Conservation (phyloP, 2,888 invertebrate genomes). For the Caenorhabditis parvicauda region DNA sequence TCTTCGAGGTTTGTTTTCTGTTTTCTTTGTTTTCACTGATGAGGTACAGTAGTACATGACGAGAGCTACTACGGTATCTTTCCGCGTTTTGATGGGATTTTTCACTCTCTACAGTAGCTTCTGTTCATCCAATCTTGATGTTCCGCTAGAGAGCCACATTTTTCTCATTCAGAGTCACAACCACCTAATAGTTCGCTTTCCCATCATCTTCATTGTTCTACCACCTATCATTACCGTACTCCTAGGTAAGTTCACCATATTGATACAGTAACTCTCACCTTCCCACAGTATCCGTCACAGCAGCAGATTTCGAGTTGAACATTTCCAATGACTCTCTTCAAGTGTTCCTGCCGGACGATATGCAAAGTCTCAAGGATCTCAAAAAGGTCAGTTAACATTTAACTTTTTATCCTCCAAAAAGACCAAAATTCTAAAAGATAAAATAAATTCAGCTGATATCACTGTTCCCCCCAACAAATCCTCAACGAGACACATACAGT, state of each 20-base stretch:
- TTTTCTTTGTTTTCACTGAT: background rate
- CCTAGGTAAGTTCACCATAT: slow-evolving; percentile 17
- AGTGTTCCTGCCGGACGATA: slow-evolving; percentile 61
- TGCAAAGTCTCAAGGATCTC: slow-evolving; percentile 49
- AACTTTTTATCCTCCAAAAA: slow-evolving; percentile 3
- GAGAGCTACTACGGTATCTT: no score
- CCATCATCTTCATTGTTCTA: slow-evolving; percentile 52
- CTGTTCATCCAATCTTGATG: no score
- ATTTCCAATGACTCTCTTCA: slow-evolving; percentile 43
- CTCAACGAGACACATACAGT: slow-evolving; percentile 57
- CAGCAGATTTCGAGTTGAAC: slow-evolving; percentile 35
- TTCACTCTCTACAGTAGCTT: no score
- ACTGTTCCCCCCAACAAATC: slow-evolving; percentile 55
- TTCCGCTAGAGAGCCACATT: no score
- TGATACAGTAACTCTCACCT: slow-evolving; percentile 10
- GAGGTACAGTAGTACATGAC: no score
- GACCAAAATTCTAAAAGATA: background rate
- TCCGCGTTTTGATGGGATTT: no score
- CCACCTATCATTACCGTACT: slow-evolving; percentile 47
- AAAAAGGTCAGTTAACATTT: slow-evolving; percentile 25
- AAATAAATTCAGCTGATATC: slow-evolving; percentile 27
- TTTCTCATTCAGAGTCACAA: slow-evolving; percentile 50
- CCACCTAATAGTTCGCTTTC: slow-evolving; percentile 52
- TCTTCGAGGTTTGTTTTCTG: slow-evolving; percentile 46
- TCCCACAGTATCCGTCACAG: slow-evolving; percentile 30